These are phyloP conservation scores for Zeuzera pyrina DNA, from an alignment of 2,888 invertebrate genomes.

Conservation along the genomic window DNA sequence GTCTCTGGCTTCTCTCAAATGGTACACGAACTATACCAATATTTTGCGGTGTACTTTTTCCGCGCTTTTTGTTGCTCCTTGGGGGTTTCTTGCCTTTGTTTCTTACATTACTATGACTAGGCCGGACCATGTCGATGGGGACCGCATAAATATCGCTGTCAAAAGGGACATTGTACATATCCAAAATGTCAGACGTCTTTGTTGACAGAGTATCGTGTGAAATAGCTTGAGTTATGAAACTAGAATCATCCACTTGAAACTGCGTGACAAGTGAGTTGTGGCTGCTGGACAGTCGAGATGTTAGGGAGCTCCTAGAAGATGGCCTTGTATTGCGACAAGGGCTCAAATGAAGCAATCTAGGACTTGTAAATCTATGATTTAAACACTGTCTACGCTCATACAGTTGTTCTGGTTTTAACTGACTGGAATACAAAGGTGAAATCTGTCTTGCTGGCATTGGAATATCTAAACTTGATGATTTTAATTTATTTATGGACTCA, in stretches of 20 bases:
- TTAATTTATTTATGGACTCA: slow-evolving; percentile 29
- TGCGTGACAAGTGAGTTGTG: slow-evolving; percentile 86
- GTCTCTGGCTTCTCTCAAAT: slow-evolving; percentile 33
- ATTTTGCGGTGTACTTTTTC: slow-evolving; percentile 41
- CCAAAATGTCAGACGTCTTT: slow-evolving; percentile 83
- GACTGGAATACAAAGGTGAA: slow-evolving; percentile 52
- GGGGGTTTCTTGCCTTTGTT: slow-evolving; percentile 51
- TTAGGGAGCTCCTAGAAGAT: slow-evolving; percentile 83
- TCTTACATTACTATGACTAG: slow-evolving; percentile 51
- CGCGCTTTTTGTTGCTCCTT: slow-evolving; percentile 52
- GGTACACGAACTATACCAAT: slow-evolving; percentile 26
- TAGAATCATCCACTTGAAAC: slow-evolving; percentile 86
- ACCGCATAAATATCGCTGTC: slow-evolving; percentile 92
- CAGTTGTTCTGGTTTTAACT: slow-evolving; percentile 47
- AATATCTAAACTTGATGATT: slow-evolving; percentile 31
- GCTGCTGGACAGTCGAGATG: slow-evolving; percentile 86
- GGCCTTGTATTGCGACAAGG: slow-evolving; percentile 76
- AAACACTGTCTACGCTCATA: slow-evolving; percentile 57
- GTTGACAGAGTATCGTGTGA: slow-evolving; percentile 84
- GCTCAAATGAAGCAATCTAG: slow-evolving; percentile 72
- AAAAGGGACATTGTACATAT: slow-evolving; percentile 91
- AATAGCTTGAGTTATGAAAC: slow-evolving; percentile 90
- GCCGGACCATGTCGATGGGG: slow-evolving; percentile 85
- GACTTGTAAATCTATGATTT: slow-evolving; percentile 57
- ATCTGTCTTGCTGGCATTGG: slow-evolving; percentile 33